Base-by-base conservation (phyloP, 1,140 invertebrate genomes). In the Thaumetopoea pityocampa region DNA sequence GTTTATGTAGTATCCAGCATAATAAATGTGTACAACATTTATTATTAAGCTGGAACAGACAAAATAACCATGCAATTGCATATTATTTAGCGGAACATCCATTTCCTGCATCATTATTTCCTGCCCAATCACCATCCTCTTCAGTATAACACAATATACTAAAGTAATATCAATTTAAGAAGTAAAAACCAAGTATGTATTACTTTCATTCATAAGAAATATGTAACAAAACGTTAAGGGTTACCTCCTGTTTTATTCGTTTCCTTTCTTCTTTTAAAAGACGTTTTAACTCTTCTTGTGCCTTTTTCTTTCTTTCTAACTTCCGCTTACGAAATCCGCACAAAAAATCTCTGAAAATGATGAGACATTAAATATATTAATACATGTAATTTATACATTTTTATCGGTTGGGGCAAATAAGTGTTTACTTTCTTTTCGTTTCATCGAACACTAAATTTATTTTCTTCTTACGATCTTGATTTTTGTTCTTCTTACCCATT, bases 291-390 rank as follows among this genome's bases (percentile, higher is more conserved):
- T 92, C 86, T 53, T 92, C 89, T 63, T 91, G 87, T 1, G 92
- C 92, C 56, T 90, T 89, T 53, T 90, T 89, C 48, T 90, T 89
- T 37, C 92, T 84, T 67, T 92, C 88, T 9, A 92, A 57, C 67
- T 94, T 94, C 49, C 92, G 80, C 74, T 93, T 93, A 23, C 87
- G 91, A 78, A 94, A 94, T 3, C 92, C 92, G 40, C 89, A 90
- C 17, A 94, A 76, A 68, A 92, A 94, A 20, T 93, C 91, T 72
- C 85, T 86, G 41, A 34, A 76, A 72, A 55, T 11, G 45, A 26
- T n/a, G n/a, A n/a, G n/a, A n/a, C n/a, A n/a, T n/a, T n/a, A 42
- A 34, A 29, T 45, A 23, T 18, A 43, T 40, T 18, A 34, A 26
- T 18, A 40, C 20, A 5, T 38, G 16, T 50, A 14, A 17, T 7